Evolutionary conservation across 2,888 invertebrate species (phyloP).

Genomic region (Catocala fraxini): DNA sequence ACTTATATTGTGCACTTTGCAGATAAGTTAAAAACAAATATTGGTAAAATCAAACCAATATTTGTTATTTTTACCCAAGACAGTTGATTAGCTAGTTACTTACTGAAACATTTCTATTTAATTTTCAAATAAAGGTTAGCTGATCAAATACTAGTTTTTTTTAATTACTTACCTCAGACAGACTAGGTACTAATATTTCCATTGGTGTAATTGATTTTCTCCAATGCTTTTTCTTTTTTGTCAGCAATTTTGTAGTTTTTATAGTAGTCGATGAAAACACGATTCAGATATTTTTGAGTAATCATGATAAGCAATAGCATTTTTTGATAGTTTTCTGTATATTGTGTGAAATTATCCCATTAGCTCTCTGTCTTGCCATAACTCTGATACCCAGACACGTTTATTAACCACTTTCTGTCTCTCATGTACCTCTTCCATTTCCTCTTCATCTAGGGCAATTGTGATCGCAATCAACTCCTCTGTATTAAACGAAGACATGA

Average conservation of each 20-base stretch:
- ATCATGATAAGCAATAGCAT: constrained; percentile 18
- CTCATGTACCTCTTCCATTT: constrained; percentile 1
- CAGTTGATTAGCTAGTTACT: no score
- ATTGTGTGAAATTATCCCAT: constrained; percentile 17
- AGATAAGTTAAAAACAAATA: no score
- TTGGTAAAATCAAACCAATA: no score
- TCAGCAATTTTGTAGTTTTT: constrained; percentile 13
- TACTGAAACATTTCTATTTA: no score
- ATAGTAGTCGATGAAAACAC: constrained; percentile 15
- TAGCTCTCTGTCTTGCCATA: constrained; percentile 14
- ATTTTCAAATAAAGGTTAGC: no score
- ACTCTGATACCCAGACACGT: constrained; percentile 10
- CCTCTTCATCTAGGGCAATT: constrained; percentile 12
- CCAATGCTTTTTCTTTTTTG: constrained; percentile 11
- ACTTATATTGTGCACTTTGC: no score
- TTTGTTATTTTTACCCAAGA: no score
- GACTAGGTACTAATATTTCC: constrained; percentile 7
- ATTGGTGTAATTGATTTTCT: constrained; percentile 7
- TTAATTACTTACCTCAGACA: no score
- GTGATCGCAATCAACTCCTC: constrained; percentile 10
- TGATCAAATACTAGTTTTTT: no score
- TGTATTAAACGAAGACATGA: constrained; percentile 10
- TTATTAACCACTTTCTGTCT: neutral
- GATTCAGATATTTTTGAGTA: constrained; percentile 19
- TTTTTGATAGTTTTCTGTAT: constrained; percentile 10